Evolutionary conservation across 2,888 invertebrate genomes (phyloP).

Genomic region (Schizotus pectinicornis): DNA sequence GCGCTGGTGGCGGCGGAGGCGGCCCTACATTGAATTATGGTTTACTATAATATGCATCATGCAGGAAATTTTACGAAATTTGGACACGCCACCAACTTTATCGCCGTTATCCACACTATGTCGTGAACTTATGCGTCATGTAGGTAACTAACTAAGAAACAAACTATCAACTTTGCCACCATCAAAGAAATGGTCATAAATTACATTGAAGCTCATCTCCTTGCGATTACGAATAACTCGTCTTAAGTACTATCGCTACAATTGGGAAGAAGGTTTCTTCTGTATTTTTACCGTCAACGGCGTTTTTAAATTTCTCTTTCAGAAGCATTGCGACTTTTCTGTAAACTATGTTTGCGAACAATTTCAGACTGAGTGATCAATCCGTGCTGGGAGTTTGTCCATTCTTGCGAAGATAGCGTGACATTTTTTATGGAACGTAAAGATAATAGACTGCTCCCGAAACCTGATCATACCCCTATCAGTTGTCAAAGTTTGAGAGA

Average conservation of each 20-base stretch:
- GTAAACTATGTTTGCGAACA: neutral
- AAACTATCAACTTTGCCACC: neutral
- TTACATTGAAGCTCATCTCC: too few relatives aligned
- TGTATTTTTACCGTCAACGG: too few relatives aligned
- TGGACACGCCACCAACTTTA: neutral
- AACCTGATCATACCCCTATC: slow-evolving; percentile 4
- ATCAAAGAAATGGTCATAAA: too few relatives aligned
- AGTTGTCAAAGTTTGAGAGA: slow-evolving; percentile 3
- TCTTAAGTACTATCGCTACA: too few relatives aligned
- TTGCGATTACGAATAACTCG: too few relatives aligned
- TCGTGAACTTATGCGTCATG: neutral
- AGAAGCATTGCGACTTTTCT: neutral
- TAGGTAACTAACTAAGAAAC: neutral
- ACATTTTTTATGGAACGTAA: neutral
- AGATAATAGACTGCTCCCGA: neutral
- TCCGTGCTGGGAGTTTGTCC: too few relatives aligned
- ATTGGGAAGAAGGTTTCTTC: too few relatives aligned
- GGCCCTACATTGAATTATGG: slow-evolving; percentile 21
- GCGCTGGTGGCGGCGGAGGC: slow-evolving; percentile 9
- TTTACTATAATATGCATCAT: slow-evolving; percentile 15
- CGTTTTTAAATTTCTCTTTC: too few relatives aligned
- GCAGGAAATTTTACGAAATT: neutral
- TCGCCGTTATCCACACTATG: neutral
- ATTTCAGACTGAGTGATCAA: neutral
- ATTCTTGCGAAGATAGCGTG: neutral